Conservation (phyloP, 1,140 invertebrate genomes). For the Bombus balteatus region DNA sequence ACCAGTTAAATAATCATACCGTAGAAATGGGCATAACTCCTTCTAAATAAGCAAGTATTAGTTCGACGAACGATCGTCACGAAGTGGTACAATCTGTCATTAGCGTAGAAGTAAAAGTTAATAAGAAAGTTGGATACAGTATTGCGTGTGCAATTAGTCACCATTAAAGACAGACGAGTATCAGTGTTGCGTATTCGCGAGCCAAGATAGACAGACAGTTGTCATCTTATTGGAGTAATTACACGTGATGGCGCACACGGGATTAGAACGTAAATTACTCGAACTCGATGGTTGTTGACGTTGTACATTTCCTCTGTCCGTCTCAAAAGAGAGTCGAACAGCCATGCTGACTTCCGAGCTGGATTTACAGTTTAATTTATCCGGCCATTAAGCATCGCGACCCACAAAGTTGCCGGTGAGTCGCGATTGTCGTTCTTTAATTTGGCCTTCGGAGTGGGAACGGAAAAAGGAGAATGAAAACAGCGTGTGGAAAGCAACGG, state of each 20-base stretch:
- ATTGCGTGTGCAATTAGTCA: slow-evolving; percentile 10
- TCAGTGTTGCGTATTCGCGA: neutral
- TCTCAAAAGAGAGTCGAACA: neutral
- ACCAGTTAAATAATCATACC: neutral
- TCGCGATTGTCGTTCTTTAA: slow-evolving; percentile 14
- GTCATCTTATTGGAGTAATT: slow-evolving; percentile 24
- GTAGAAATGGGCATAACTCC: neutral
- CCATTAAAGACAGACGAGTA: neutral
- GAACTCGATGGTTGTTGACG: neutral
- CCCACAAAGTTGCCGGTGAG: slow-evolving; percentile 18
- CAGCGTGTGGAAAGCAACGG: neutral
- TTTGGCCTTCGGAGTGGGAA: neutral
- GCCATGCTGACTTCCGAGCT: neutral
- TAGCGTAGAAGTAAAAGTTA: slow-evolving; percentile 28
- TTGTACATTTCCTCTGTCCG: neutral
- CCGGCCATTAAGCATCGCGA: slow-evolving; percentile 12
- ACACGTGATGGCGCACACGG: neutral
- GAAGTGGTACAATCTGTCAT: neutral
- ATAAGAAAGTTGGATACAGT: slow-evolving; percentile 17
- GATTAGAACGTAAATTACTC: neutral
- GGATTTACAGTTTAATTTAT: slow-evolving; percentile 47
- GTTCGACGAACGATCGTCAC: neutral
- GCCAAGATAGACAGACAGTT: neutral
- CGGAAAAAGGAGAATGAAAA: neutral
- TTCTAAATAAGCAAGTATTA: neutral